Percentiles rank a stretch among this genome's conserved stretches.
These are phyloP conservation scores for Pilophorus perplexus DNA, from an alignment of 2,888 invertebrate species.

Conservation along the genomic window DNA sequence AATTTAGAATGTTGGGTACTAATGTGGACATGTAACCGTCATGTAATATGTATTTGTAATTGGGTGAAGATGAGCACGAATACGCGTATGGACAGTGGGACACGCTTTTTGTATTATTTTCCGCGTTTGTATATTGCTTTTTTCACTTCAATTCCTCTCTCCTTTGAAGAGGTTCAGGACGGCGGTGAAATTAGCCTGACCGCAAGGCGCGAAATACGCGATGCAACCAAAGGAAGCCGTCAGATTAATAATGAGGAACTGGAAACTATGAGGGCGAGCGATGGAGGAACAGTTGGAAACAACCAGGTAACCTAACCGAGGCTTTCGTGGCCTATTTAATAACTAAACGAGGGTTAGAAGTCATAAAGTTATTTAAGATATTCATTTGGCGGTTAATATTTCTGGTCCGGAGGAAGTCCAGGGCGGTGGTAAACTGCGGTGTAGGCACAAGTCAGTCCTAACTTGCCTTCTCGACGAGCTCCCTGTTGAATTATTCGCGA, in stretches of 20 bases:
- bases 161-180: too few species aligned
- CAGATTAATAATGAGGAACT: background rate
- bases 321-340: constrained; percentile 24
- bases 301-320: background rate
- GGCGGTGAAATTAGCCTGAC: too few species aligned
- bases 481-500: constrained; percentile 14
- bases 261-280: background rate
- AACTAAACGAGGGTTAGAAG: constrained; percentile 32
- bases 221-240: too few species aligned
- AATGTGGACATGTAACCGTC: too few species aligned
- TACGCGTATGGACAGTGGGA: too few species aligned
- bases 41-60: too few species aligned
- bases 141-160: too few species aligned
- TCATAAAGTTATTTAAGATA: constrained; percentile 38
- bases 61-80: too few species aligned
- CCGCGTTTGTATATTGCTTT: too few species aligned
- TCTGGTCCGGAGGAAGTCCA: background rate
- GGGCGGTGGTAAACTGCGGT: constrained; percentile 33
- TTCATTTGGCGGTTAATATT: constrained; percentile 34
- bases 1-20: too few species aligned
- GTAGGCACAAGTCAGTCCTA: constrained; percentile 25
- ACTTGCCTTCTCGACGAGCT: constrained; percentile 23
- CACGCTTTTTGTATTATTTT: too few species aligned
- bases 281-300: background rate
- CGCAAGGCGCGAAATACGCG: too few species aligned